Percentiles rank a stretch among this genome's conserved stretches.
phyloP scores from a whole-genome alignment of 1,140 invertebrate genomes.

The Cataglyphis hispanica region DNA sequence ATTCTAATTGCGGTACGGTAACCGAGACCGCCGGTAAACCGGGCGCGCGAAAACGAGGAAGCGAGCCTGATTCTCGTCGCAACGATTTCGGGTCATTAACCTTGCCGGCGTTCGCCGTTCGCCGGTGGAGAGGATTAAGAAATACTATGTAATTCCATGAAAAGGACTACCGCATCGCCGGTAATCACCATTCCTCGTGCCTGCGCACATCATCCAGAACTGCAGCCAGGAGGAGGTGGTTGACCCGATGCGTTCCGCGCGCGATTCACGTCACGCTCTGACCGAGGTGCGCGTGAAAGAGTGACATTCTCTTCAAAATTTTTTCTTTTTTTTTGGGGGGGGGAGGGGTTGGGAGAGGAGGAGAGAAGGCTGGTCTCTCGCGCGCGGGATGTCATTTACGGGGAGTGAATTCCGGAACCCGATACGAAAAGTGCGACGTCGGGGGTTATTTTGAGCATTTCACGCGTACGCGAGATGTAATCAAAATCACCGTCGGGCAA shows the following conservation, averaged over 20 bases:
- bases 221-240: slow-evolving; percentile 62
- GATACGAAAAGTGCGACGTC: background rate
- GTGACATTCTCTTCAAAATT: slow-evolving; percentile 53
- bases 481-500: slow-evolving; percentile 34
- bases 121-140: slow-evolving; percentile 3
- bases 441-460: slow-evolving; percentile 20
- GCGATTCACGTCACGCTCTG: slow-evolving; percentile 38
- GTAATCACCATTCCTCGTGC: slow-evolving; percentile 71
- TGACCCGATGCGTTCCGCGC: slow-evolving; percentile 58
- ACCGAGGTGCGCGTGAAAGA: slow-evolving; percentile 23
- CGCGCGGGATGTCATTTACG: slow-evolving; percentile 41
- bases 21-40: background rate
- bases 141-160: slow-evolving; percentile 50
- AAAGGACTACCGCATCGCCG: slow-evolving; percentile 60
- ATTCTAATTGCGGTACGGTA: slow-evolving; percentile 44
- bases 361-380: background rate
- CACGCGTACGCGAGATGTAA: slow-evolving; percentile 3
- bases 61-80: slow-evolving; percentile 14
- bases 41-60: slow-evolving; percentile 23
- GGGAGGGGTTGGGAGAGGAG: background rate
- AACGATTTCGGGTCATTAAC: slow-evolving; percentile 55
- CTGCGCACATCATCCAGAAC: slow-evolving; percentile 52
- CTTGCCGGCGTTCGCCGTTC: background rate
- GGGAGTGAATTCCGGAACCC: slow-evolving; percentile 14
- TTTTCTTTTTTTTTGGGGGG: background rate